Conservation (phyloP, 2,888 invertebrate genomes). For the Drosophila anomelani region DNA sequence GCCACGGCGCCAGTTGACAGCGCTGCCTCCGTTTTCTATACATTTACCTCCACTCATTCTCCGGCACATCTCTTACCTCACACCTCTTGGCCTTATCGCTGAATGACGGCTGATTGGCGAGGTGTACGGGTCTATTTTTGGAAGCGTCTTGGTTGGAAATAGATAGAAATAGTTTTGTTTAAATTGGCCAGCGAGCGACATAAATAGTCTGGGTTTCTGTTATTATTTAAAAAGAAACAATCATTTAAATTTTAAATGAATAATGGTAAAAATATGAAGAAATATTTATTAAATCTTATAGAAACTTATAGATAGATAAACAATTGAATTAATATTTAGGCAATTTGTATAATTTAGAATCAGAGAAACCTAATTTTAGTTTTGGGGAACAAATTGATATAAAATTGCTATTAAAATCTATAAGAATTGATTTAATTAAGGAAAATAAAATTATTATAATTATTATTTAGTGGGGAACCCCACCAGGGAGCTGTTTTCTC, state of each 20-base stretch:
- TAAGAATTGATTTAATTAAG: neutral
- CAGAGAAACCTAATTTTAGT: no score
- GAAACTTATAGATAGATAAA: neutral
- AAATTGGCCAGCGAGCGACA: neutral
- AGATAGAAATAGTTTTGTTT: neutral
- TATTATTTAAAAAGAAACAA: no score
- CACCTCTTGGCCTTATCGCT: slow-evolving; percentile 1
- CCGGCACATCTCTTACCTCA: neutral
- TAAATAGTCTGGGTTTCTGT: neutral
- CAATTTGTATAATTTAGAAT: no score
- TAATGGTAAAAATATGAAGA: neutral
- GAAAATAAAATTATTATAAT: neutral
- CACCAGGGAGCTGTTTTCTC: no score
- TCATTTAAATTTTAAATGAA: neutral
- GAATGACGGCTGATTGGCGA: slow-evolving; percentile 11
- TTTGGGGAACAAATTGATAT: neutral
- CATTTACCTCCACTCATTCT: neutral
- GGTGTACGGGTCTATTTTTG: slow-evolving; percentile 16
- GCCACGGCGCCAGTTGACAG: slow-evolving; percentile 82
- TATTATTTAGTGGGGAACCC: no score
- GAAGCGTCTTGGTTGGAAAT: slow-evolving; percentile 2
- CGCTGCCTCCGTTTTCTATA: neutral
- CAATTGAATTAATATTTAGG: no score
- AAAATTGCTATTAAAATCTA: neutral
- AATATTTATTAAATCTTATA: neutral